Percentiles rank a stretch among this genome's conserved stretches.
Conservation (phyloP, 1,140 invertebrate species). For the Eufriesea mexicana region DNA sequence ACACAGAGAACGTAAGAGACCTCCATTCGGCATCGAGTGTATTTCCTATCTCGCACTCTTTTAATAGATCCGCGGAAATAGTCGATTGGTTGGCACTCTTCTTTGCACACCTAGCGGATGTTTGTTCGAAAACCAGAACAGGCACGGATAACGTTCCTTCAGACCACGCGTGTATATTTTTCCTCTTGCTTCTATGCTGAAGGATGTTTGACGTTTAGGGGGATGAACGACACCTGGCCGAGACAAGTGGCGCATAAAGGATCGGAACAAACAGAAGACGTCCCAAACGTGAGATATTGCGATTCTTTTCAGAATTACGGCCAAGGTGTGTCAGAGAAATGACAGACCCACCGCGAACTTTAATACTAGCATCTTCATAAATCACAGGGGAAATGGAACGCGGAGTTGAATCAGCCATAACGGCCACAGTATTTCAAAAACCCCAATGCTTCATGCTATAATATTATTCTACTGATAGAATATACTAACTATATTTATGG, state of each 20-base stretch:
- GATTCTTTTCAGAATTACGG: not conserved
- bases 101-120: no score
- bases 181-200: not conserved
- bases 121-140: not conserved
- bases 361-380: not conserved
- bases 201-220: not conserved
- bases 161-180: not conserved
- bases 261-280: not conserved
- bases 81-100: not conserved
- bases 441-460: no score
- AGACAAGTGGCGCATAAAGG: not conserved
- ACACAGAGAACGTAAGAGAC: not conserved
- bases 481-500: no score
- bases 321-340: not conserved
- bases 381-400: not conserved
- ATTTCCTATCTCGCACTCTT: not conserved
- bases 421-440: not conserved
- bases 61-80: not conserved
- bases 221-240: constrained; percentile 12
- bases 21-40: not conserved
- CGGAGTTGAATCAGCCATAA: not conserved
- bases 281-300: not conserved
- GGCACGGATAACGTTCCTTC: not conserved
- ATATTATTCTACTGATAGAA: no score
- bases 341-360: not conserved